Percentiles rank a stretch among this genome's conserved stretches.
phyloP scores from a whole-genome alignment of 2,888 invertebrate species.

The Noctua janthina region DNA sequence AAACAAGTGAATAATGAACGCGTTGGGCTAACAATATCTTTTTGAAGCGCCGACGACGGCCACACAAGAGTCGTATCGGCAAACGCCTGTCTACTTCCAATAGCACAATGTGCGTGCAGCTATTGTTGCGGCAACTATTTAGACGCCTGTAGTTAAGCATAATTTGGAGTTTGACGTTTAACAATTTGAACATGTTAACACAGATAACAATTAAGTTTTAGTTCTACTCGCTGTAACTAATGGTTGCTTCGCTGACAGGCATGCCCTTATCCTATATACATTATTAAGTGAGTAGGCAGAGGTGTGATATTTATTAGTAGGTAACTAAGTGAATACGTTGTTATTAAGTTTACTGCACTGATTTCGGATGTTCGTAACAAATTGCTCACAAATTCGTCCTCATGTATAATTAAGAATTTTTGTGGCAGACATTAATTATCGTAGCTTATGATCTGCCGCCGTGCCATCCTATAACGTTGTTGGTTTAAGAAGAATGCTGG shows the following conservation, averaged over 20 bases:
- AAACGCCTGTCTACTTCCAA: conserved; percentile 58
- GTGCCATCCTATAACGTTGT: conserved; percentile 1
- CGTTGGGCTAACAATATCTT: conserved; percentile 53
- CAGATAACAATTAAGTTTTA: conserved; percentile 47
- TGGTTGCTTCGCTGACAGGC: conserved; percentile 43
- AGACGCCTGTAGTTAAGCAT: conserved; percentile 30
- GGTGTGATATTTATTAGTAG: conserved; percentile 17
- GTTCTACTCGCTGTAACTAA: conserved; percentile 32
- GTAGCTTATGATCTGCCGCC: neutral
- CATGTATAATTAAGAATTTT: neutral
- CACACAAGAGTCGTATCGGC: conserved; percentile 41
- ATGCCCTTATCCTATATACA: conserved; percentile 3
- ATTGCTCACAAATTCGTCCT: neutral
- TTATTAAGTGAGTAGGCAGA: neutral
- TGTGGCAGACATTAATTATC: conserved; percentile 14
- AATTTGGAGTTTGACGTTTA: conserved; percentile 42
- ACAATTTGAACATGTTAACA: conserved; percentile 46
- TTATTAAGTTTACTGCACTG: neutral
- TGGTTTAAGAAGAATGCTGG: conserved; percentile 28
- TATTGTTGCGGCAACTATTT: conserved; percentile 50
- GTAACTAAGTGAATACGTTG: conserved; percentile 8
- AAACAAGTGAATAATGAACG: conserved; percentile 66
- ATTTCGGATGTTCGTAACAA: conserved; percentile 13
- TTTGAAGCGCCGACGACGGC: conserved; percentile 46
- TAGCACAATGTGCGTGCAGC: conserved; percentile 42